These are phyloP conservation scores for Myotis pilosus DNA, from an alignment of 2,797 vertebrate genomes.

Conservation along the genomic window DNA sequence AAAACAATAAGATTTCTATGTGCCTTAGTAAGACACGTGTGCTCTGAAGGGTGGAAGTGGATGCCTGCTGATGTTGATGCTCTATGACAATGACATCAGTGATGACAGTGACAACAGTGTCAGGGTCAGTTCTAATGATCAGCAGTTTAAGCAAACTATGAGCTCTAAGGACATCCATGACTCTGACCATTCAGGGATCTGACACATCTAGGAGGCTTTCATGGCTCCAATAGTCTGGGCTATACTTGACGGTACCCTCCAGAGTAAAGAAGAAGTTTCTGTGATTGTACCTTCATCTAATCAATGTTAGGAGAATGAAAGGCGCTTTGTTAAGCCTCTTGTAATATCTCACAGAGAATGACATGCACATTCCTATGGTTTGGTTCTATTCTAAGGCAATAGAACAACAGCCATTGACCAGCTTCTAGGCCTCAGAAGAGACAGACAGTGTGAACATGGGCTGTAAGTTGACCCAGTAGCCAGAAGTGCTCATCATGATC, in stretches of 20 bases:
- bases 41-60: neutral
- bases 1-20: neutral
- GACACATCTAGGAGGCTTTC: neutral
- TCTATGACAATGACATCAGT: too few relatives aligned
- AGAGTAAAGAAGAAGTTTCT: neutral
- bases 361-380: too few relatives aligned
- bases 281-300: too few relatives aligned
- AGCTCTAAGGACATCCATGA: neutral
- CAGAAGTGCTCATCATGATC: too few relatives aligned
- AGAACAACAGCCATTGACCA: too few relatives aligned
- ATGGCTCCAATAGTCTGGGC: neutral
- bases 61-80: too few relatives aligned
- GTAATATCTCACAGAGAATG: neutral
- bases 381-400: neutral
- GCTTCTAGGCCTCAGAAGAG: neutral
- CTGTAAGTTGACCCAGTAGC: neutral
- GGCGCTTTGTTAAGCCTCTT: neutral
- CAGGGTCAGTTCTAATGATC: neutral
- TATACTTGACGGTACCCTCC: too few relatives aligned
- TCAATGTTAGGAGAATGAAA: neutral
- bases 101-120: neutral
- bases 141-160: too few relatives aligned
- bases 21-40: neutral
- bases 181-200: neutral
- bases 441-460: neutral